Evolutionary conservation across 1,140 invertebrate genomes (phyloP), one percentile per base, ranked within the genome.

Genomic region (Trichonephila clavipes): DNA sequence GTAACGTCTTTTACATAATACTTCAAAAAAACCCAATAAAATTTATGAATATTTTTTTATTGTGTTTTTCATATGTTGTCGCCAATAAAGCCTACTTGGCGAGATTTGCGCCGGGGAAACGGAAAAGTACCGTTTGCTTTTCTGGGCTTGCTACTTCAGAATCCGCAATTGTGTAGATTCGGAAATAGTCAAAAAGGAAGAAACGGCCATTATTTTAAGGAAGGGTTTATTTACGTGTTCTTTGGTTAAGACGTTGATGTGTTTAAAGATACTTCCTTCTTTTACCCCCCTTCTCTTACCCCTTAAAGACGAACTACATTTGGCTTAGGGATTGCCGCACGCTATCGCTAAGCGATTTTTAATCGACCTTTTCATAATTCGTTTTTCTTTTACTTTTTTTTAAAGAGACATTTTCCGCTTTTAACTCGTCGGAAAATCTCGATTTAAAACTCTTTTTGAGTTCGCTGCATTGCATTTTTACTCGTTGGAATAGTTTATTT

Each of bases 261-360:
- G 72, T 77, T 69, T 24, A 21, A 24, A 69, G 66, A 24, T 28
- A 69, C n/a, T 69, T 14, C 24, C 24, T 69, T 69, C 24, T 69
- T 69, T 21, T 34, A 3, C 24, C 16, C 21, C 62, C 62, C 7
- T 21, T 40, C 34, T 4, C 2, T 40, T 2, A 2, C 34, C 21
- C 12, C 16, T 14, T 5, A 18, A 28, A 34, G 18, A 34, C 72
- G 72, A 34, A 77, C 69, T 28, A 18, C 24, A 14, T 77, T 77
- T 77, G 24, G 24, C 69, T 34, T 34, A 24, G 66, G 69, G 34
- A 77, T 34, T 40, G 72, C 66, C 1, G 72, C 72, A 77, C 72
- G 82, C 82, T 51, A 83, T 19, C 82, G 44, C 82, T 83, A 83
- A 83, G 82, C 82, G 82, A 83, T 83, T 83, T 83, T 83, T 83